A percentile compares a stretch with the other conserved stretches of the same genome.
These are phyloP conservation scores for Oreochromis tanganicae DNA, from an alignment of 2,113 vertebrate genomes.

Conservation along the genomic window DNA sequence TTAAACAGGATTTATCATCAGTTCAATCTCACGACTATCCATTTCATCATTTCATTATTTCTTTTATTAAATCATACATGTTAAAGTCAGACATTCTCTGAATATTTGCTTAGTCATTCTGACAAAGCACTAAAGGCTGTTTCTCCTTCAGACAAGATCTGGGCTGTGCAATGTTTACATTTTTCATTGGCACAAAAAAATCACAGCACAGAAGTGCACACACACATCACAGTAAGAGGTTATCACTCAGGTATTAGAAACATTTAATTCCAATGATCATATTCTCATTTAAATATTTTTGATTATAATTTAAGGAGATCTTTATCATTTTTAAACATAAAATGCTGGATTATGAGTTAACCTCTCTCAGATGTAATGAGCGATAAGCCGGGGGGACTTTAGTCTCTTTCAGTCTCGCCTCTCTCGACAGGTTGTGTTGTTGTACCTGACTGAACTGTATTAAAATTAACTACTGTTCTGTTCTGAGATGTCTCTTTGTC, in stretches of 20 bases:
- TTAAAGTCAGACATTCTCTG: background rate
- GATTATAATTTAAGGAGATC: background rate
- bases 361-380: too few relatives aligned
- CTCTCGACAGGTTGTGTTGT: background rate
- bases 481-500: background rate
- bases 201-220: background rate
- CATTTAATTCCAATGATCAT: background rate
- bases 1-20: background rate
- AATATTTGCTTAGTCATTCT: background rate
- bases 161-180: background rate
- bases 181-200: background rate
- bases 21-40: background rate
- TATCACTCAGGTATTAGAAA: background rate
- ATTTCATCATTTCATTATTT: background rate
- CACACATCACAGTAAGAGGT: background rate
- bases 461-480: background rate
- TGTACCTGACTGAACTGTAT: background rate
- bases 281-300: background rate
- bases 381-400: too few relatives aligned
- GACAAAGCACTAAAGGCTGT: background rate
- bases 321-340: background rate
- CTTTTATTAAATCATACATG: background rate
- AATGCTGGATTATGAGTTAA: too few relatives aligned
- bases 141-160: background rate
- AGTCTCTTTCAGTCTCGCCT: too few relatives aligned